These are phyloP conservation scores for Pampusana beccarii DNA, from an alignment of 2,113 vertebrate species.

Conservation along the genomic window DNA sequence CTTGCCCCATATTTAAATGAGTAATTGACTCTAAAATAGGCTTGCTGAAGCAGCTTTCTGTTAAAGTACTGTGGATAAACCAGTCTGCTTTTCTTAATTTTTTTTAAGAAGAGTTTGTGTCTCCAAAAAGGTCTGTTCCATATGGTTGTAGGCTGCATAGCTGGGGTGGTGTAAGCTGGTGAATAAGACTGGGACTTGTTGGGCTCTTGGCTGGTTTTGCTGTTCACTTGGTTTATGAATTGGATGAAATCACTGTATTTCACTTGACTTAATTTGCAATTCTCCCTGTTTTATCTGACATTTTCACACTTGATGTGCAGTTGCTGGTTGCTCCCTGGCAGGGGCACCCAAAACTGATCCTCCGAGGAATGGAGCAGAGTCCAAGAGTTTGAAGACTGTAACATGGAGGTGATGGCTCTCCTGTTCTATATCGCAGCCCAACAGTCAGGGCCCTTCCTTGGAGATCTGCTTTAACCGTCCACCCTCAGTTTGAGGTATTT, in stretches of 20 bases:
- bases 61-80: neutral
- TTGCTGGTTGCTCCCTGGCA: neutral
- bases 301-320: neutral
- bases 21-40: neutral
- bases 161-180: neutral
- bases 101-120: neutral
- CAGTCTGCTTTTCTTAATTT: neutral
- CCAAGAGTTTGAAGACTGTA: neutral
- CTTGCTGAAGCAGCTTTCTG: neutral
- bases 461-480: neutral
- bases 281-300: neutral
- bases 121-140: neutral
- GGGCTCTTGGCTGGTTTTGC: neutral
- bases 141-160: neutral
- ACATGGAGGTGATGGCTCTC: accelerated
- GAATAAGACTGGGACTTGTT: neutral
- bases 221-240: neutral
- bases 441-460: neutral
- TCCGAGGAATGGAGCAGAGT: neutral
- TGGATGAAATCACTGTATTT: neutral
- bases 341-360: neutral
- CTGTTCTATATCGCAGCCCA: neutral
- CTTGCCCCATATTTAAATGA: neutral
- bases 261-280: neutral
- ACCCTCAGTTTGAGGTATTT: neutral